Evolutionary conservation across 2,797 vertebrate species (phyloP).

Genomic region (Mastacembelus armatus): DNA sequence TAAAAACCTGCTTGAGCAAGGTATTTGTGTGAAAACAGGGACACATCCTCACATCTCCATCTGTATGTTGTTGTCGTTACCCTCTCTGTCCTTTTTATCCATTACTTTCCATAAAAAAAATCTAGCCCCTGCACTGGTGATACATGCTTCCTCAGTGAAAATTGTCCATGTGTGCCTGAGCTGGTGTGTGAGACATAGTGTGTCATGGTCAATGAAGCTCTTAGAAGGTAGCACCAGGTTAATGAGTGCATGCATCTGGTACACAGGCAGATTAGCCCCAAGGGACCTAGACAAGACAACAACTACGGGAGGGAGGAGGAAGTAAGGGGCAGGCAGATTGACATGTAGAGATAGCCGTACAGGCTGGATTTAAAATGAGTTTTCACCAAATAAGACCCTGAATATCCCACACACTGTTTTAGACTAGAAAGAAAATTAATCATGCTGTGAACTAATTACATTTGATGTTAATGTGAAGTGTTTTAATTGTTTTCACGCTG

Average conservation of each 20-base stretch:
- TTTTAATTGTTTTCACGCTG: neutral
- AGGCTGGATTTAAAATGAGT: too few relatives aligned
- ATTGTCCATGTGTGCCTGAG: slow-evolving; percentile 11
- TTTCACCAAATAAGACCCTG: neutral
- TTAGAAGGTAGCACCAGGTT: slow-evolving; percentile 74
- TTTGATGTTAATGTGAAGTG: neutral
- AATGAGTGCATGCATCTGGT: slow-evolving; percentile 75
- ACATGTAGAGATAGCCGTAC: slow-evolving; percentile 25
- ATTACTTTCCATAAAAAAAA: too few relatives aligned
- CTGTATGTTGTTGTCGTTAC: slow-evolving; percentile 23
- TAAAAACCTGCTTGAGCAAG: slow-evolving; percentile 4
- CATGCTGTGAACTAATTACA: neutral
- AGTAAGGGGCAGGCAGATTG: neutral
- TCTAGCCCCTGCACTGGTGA: neutral
- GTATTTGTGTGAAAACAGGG: slow-evolving; percentile 9
- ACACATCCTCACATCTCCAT: slow-evolving; percentile 10
- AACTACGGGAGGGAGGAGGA: slow-evolving; percentile 1
- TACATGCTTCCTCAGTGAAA: too few relatives aligned
- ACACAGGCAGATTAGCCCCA: slow-evolving; percentile 70
- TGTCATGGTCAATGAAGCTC: slow-evolving; percentile 45
- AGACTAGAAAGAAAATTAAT: neutral
- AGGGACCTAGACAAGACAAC: slow-evolving; percentile 63
- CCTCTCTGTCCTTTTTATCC: slow-evolving; percentile 5
- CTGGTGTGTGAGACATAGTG: neutral
- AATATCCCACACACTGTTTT: neutral